These are phyloP conservation scores for Eulemur rufifrons DNA, from an alignment of 2,113 vertebrate genomes.

Conservation along the genomic window DNA sequence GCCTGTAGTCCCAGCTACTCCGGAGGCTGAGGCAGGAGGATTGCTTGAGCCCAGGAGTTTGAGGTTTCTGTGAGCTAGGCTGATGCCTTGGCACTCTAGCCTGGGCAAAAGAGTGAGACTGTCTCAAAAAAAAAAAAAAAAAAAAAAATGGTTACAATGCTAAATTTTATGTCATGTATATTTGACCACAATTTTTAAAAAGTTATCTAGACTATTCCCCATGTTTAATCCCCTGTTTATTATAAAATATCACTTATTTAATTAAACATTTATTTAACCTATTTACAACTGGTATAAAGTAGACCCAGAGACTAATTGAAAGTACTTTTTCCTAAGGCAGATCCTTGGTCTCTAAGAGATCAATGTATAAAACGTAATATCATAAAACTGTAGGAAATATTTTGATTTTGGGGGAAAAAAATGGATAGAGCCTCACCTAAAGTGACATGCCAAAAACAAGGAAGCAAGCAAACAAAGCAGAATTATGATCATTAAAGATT, in stretches of 20 bases:
- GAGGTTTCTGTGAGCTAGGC: no score
- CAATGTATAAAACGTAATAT: not conserved
- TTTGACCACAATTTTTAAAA: not conserved
- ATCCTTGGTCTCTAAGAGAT: not conserved
- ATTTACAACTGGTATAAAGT: not conserved
- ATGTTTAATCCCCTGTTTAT: not conserved
- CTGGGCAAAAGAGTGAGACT: no score
- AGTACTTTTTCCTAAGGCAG: not conserved
- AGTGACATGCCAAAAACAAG: not conserved
- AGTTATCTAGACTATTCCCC: not conserved
- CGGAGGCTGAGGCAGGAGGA: no score
- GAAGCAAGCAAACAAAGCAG: not conserved
- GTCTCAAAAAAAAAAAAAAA: no score
- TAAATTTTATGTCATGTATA: not conserved
- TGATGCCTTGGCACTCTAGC: no score
- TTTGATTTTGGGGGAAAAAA: not conserved
- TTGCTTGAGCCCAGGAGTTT: no score
- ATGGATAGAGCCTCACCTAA: not conserved
- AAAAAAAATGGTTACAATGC: not conserved
- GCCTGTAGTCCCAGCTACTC: no score
- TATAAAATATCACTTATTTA: not conserved
- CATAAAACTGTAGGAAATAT: not conserved
- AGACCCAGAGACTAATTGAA: not conserved
- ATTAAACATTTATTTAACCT: slow-evolving; percentile 26
- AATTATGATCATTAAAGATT: not conserved